A percentile compares a stretch with the other conserved stretches of the same genome.
These are phyloP conservation scores for Drosophila bocki DNA, from an alignment of 1,140 invertebrate species.

Conservation along the genomic window DNA sequence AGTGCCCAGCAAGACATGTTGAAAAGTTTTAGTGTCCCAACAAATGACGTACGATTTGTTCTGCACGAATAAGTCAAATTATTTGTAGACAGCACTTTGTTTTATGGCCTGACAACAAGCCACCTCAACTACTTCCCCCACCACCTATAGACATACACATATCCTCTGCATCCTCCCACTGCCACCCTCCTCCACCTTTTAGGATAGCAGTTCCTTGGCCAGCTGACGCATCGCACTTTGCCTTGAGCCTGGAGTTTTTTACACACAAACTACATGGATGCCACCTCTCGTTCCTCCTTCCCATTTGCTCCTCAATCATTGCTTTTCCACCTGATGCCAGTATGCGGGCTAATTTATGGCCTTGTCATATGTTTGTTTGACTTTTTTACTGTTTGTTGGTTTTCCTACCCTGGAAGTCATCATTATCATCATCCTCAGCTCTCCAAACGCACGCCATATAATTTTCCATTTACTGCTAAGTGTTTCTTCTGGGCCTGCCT, in stretches of 20 bases:
- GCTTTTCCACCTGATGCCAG: constrained; percentile 75
- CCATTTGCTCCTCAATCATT: constrained; percentile 47
- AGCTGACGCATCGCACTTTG: constrained; percentile 47
- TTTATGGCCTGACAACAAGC: constrained; percentile 75
- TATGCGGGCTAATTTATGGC: constrained; percentile 80
- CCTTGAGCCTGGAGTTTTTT: constrained; percentile 37
- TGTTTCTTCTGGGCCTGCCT: constrained; percentile 55
- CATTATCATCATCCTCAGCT: constrained; percentile 39
- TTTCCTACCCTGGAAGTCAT: constrained; percentile 35
- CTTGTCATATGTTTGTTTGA: constrained; percentile 64
- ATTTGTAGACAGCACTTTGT: constrained; percentile 82
- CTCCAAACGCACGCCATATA: constrained; percentile 53
- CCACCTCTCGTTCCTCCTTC: constrained; percentile 3
- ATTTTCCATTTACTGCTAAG: constrained; percentile 76
- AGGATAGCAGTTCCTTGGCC: constrained; percentile 48
- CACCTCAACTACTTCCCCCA: constrained; percentile 32
- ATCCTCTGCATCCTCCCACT: constrained; percentile 8
- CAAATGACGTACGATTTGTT: constrained; percentile 83
- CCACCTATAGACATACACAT: neutral
- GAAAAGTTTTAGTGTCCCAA: constrained; percentile 73
- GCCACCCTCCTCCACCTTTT: neutral
- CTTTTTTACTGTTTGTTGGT: constrained; percentile 54
- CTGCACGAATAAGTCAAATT: constrained; percentile 82
- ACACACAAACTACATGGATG: constrained; percentile 35
- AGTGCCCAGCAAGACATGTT: constrained; percentile 16